These are phyloP conservation scores for Aurelia sp. DNA, from an alignment of 30 jellyfish, hydroid and myxozoan genomes.

Conservation along the genomic window DNA sequence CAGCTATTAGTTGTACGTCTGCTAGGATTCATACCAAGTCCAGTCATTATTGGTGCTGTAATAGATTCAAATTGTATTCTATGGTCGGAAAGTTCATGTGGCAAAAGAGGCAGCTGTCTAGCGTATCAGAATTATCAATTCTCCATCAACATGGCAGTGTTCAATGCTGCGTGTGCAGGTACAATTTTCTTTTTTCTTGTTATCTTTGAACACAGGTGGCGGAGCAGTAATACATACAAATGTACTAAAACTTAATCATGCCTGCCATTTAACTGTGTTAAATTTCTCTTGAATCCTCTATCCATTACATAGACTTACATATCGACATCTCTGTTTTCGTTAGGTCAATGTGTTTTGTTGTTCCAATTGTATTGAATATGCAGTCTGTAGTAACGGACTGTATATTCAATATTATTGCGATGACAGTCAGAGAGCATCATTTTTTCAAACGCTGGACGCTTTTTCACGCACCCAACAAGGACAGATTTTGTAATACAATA, in stretches of 20 bases:
- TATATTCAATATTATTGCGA: no score
- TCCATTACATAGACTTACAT: no score
- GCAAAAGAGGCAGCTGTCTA: slow-evolving; percentile 65
- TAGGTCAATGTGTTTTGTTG: no score
- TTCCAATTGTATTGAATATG: no score
- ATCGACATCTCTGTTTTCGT: background rate
- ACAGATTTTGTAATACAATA: no score
- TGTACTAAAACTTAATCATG: no score
- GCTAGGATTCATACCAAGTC: slow-evolving; percentile 94
- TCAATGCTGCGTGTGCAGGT: slow-evolving; percentile 42
- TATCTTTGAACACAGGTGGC: slow-evolving; percentile 3
- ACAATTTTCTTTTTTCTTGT: background rate
- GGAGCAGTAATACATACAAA: background rate
- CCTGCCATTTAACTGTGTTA: no score
- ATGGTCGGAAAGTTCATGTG: slow-evolving; percentile 81
- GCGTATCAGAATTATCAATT: slow-evolving; percentile 64
- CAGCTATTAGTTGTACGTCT: slow-evolving; percentile 85
- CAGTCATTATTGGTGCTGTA: slow-evolving; percentile 85
- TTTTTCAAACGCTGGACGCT: no score
- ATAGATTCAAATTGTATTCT: slow-evolving; percentile 81
- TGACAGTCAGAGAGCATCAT: no score
- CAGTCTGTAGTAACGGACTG: no score
- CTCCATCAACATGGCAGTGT: slow-evolving; percentile 28
- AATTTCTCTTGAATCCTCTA: no score
- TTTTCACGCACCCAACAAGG: no score